Conservation (phyloP, 2,113 vertebrate genomes). For the Chaetodon trifascialis region DNA sequence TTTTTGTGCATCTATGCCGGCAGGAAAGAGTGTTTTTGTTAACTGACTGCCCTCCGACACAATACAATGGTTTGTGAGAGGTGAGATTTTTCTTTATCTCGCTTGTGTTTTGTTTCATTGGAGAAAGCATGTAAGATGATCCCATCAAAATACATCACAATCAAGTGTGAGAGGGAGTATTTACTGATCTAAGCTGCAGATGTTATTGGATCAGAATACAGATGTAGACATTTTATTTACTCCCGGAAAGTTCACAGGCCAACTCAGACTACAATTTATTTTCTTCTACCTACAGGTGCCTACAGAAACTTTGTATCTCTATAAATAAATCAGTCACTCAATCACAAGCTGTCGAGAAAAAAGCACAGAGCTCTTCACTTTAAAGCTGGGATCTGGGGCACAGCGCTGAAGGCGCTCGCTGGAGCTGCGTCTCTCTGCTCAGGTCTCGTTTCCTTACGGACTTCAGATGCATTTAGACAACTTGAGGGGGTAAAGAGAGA, state of each 20-base stretch:
- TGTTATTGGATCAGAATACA: background rate
- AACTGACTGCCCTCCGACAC: background rate
- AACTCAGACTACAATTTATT: slow-evolving; percentile 14
- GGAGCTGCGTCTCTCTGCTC: slow-evolving; percentile 20
- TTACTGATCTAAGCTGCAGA: background rate
- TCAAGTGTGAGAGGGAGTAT: background rate
- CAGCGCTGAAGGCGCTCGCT: slow-evolving; percentile 30
- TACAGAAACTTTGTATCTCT: background rate
- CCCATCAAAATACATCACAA: background rate
- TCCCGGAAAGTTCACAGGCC: background rate
- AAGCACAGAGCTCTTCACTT: slow-evolving; percentile 31
- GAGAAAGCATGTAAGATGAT: background rate
- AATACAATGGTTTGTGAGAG: background rate
- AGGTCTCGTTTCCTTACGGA: slow-evolving; percentile 28
- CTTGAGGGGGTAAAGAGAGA: background rate
- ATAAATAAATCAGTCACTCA: slow-evolving; percentile 41
- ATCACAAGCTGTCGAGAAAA: background rate
- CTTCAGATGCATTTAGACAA: slow-evolving; percentile 46
- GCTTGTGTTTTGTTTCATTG: background rate
- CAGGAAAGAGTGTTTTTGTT: background rate
- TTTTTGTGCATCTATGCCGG: background rate
- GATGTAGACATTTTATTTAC: background rate
- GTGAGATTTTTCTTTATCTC: background rate
- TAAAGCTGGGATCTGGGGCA: slow-evolving; percentile 22
- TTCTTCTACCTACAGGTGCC: slow-evolving; percentile 22